These are phyloP conservation scores for Bombycilla garrulus DNA, from an alignment of 2,113 vertebrate species.

Conservation along the genomic window DNA sequence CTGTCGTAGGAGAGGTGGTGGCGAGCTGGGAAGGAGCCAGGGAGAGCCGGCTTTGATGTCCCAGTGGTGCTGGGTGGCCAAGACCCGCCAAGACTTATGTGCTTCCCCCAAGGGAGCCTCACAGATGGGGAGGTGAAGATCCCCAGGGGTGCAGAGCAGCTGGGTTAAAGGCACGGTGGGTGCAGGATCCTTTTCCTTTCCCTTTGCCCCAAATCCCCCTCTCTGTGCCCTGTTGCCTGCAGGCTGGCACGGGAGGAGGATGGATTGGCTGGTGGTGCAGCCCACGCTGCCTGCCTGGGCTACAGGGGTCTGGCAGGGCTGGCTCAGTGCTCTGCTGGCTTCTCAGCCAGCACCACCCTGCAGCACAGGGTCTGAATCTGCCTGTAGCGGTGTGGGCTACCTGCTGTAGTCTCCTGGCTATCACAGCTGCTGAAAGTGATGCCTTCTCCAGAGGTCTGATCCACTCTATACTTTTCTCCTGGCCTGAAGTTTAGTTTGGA, in stretches of 20 bases:
- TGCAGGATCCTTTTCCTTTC: neutral
- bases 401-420: neutral
- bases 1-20: neutral
- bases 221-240: neutral
- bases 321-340: neutral
- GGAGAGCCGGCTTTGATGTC: neutral
- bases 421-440: neutral
- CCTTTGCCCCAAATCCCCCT: neutral
- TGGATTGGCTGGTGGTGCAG: neutral
- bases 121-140: neutral
- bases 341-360: neutral
- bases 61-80: neutral
- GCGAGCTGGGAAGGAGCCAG: neutral
- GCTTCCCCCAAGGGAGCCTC: neutral
- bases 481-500: neutral
- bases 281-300: fast-evolving
- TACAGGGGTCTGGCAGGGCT: neutral
- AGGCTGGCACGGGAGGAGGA: neutral
- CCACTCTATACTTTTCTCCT: neutral
- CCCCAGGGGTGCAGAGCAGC: neutral
- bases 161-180: neutral
- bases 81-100: neutral
- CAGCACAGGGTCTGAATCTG: neutral
- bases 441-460: neutral
- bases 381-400: neutral